These are phyloP conservation scores for Pseudomyrmex pallidus DNA, from an alignment of 1,140 invertebrate species.

Conservation along the genomic window DNA sequence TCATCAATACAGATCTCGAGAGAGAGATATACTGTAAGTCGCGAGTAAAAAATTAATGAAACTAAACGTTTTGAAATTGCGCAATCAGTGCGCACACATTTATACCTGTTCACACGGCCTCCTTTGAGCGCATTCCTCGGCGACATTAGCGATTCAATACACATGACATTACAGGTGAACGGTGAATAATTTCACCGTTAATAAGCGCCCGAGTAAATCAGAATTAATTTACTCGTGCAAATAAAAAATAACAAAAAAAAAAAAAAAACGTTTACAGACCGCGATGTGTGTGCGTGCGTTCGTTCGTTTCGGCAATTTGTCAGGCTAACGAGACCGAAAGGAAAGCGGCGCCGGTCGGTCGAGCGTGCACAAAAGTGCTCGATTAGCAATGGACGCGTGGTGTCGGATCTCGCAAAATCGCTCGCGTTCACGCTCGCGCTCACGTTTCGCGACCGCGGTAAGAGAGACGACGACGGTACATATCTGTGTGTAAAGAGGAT, in stretches of 20 bases:
- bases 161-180: background rate
- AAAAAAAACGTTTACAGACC: slow-evolving; percentile 11
- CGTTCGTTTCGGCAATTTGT: slow-evolving; percentile 49
- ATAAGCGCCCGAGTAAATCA: slow-evolving; percentile 2
- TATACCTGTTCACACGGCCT: background rate
- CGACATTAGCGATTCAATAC: slow-evolving; percentile 27
- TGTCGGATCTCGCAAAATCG: slow-evolving; percentile 27
- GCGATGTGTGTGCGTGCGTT: background rate
- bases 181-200: slow-evolving; percentile 47
- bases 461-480: background rate
- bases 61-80: background rate
- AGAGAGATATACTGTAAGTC: background rate
- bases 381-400: slow-evolving; percentile 35
- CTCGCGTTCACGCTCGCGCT: slow-evolving; percentile 17
- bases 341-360: slow-evolving; percentile 12
- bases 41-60: background rate
- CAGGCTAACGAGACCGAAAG: slow-evolving; percentile 53
- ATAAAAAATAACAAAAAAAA: background rate
- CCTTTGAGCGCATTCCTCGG: background rate
- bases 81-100: background rate
- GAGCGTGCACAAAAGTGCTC: slow-evolving; percentile 23
- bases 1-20: no score
- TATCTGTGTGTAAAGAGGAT: background rate
- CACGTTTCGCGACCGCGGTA: slow-evolving; percentile 4
- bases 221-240: slow-evolving; percentile 17